Evolutionary conservation across 2,113 vertebrate species (phyloP), one percentile per base, ranked within the genome.

Genomic region (Larimichthys crocea): DNA sequence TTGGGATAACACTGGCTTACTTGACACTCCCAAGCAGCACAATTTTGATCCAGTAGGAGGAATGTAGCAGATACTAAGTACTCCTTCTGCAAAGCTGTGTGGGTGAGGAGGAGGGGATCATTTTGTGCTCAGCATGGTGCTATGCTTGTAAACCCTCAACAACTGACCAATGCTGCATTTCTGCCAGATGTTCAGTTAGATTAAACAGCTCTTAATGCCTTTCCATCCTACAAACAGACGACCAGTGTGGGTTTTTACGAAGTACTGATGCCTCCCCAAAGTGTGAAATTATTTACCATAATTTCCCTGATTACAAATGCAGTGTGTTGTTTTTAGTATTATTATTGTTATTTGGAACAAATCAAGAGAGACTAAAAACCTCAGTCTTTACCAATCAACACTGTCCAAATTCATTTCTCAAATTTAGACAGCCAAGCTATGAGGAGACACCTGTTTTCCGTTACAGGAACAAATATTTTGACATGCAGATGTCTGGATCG

Each of bases 151-250:
- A 91, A 89, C 73, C 83, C 76, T 79, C 75, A 83, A 82, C 80
- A 83, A 76, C 86, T 64, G 85, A 79, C 82, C 79, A 20, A 31
- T 2, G 44, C 71, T 50, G 78, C 89, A 84, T 84, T 76, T 50
- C 80, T 81, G 91, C 91, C 93, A 93, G 91, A 94, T 93, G 92
- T 92, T 88, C 64, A 46, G 80, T 26, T 7, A 17, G 88, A 89
- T 89, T 86, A 86, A 89, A 89, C 56, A 76, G 84, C 78, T 87
- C 77, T 50, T 48, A 48, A 82, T 84, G 75, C 63, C 59, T 76
- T 72, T 24, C 56, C 67, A 68, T 82, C 80, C 79, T 29, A 78
- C 86, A 67, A 79, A 87, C 44, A 22, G 65, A 82, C 31, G 46
- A 26, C 20, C 60, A 83, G 35, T 53, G 48, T 55, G 46, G 61